These are phyloP conservation scores for Drosophila varians DNA, from an alignment of 1,140 invertebrate genomes.

Conservation along the genomic window DNA sequence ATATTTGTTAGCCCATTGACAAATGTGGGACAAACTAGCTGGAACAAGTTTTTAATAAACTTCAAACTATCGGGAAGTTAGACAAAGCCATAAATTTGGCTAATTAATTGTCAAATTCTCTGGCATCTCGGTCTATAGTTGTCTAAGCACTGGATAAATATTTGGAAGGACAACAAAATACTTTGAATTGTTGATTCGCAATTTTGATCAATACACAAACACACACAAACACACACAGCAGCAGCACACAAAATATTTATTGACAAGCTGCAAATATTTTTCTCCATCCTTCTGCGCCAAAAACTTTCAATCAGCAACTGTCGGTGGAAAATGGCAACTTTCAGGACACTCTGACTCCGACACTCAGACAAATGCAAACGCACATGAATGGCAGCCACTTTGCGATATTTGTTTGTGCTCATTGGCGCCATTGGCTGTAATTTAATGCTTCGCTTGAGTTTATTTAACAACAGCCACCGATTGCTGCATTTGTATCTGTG, in stretches of 20 bases:
- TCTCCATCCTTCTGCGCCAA: slow-evolving; percentile 13
- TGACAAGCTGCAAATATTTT: slow-evolving; percentile 62
- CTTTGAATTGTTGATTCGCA: slow-evolving; percentile 54
- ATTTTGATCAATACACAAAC: slow-evolving; percentile 46
- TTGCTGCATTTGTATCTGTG: slow-evolving; percentile 21
- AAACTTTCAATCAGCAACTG: slow-evolving; percentile 59
- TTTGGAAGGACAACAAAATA: slow-evolving; percentile 49
- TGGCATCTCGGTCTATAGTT: not conserved
- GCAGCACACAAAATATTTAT: slow-evolving; percentile 57
- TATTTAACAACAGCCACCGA: slow-evolving; percentile 59
- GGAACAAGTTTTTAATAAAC: slow-evolving; percentile 34
- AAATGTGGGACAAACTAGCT: slow-evolving; percentile 35
- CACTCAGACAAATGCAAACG: not conserved
- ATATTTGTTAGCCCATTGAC: slow-evolving; percentile 52
- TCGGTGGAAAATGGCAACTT: slow-evolving; percentile 21
- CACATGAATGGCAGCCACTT: slow-evolving; percentile 17
- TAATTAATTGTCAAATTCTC: slow-evolving; percentile 49
- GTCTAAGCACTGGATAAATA: slow-evolving; percentile 29
- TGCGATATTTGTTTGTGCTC: slow-evolving; percentile 50
- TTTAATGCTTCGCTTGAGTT: slow-evolving; percentile 76
- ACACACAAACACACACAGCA: not conserved
- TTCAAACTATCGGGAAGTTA: slow-evolving; percentile 11
- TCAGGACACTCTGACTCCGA: slow-evolving; percentile 20
- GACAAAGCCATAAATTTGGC: slow-evolving; percentile 34
- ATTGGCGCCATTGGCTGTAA: slow-evolving; percentile 69